Evolutionary conservation across 2,113 vertebrate species (phyloP).

Genomic region (Leucoraja erinaceus): DNA sequence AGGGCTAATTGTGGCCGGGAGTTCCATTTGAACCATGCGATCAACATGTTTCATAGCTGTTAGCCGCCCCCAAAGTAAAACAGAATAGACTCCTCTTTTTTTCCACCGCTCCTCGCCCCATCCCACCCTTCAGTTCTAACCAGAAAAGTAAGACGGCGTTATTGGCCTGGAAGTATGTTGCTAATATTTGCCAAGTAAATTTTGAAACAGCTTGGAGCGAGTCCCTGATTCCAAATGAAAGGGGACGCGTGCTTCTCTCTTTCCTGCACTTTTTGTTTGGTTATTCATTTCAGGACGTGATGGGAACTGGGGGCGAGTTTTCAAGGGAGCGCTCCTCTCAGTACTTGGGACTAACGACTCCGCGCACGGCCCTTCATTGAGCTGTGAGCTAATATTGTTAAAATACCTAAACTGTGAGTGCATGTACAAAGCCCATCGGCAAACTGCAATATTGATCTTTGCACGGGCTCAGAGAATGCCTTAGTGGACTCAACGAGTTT

Average conservation of each 20-base stretch:
- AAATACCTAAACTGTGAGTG: conserved; percentile 54
- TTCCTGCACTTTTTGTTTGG: conserved; percentile 50
- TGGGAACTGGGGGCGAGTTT: not conserved
- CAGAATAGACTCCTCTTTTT: not conserved
- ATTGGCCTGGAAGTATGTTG: not conserved
- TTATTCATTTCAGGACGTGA: conserved; percentile 49
- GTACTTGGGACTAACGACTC: conserved; percentile 1
- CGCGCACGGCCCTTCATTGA: conserved; percentile 13
- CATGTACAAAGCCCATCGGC: conserved; percentile 54
- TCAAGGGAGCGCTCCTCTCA: not conserved
- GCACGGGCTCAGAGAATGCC: conserved; percentile 48
- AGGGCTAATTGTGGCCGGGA: not conserved
- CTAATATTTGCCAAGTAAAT: conserved; percentile 27
- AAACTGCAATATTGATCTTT: conserved; percentile 69
- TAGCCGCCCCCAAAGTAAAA: not conserved
- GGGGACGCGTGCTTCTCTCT: conserved; percentile 63
- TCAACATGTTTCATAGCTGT: not conserved
- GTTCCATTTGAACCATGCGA: not conserved
- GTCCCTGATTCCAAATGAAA: conserved; percentile 55
- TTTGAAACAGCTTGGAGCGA: conserved; percentile 50
- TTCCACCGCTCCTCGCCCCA: not conserved
- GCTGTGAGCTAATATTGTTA: conserved; percentile 48
- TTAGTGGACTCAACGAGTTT: conserved; percentile 61
- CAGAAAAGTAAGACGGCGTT: not conserved
- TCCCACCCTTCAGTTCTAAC: not conserved